Base-by-base conservation (phyloP, 2,113 vertebrate species). In the Antigone vipio region DNA sequence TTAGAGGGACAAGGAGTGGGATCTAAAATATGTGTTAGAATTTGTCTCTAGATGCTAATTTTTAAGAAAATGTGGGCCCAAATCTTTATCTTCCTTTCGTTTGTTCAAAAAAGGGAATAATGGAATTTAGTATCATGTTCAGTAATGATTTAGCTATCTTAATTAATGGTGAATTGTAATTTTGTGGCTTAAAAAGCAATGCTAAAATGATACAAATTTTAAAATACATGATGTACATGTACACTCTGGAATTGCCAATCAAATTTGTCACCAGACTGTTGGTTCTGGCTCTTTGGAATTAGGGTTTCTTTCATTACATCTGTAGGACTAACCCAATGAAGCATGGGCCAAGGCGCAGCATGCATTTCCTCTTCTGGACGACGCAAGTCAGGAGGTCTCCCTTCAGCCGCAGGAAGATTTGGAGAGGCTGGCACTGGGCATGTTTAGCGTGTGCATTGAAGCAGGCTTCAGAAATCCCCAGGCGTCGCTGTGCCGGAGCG, bases 341-440 rank as follows among this genome's bases (percentile, higher is more conserved):
- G 7, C 0, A 1, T 35, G 35, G 55, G 14, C 35, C 35, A 21
- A 78, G 44, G 22, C 5, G 4, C 20, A 72, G 19, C 0, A 0
- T 22, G 8, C 9, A 9, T 73, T 59, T 78, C 40, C 71, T 92
- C 60, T 47, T 66, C 50, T 19, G 53, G n/a, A 32, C 0, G 2
- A 47, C 17, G 22, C 26, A 58, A 49, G 15, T 15, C 19, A 18
- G 27, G 52, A 32, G 34, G 11, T 53, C 8, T 88, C 9, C 15
- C 22, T 73, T 79, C 42, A 79, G 27, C 40, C 30, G 53, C 24
- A 73, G 62, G 66, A 55, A 74, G 55, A 35, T 66, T 62, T 35
- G n/a, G 16, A 5, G 20, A 63, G 75, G 10, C 45, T 53, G 40
- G 15, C 34, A 10, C 45, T 6, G 34, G 40, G n/a, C 23, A 49